A percentile compares a stretch with the other conserved stretches of the same genome.
These are phyloP conservation scores for Drosophila repletoides DNA, from an alignment of 1,140 invertebrate genomes.

Conservation along the genomic window DNA sequence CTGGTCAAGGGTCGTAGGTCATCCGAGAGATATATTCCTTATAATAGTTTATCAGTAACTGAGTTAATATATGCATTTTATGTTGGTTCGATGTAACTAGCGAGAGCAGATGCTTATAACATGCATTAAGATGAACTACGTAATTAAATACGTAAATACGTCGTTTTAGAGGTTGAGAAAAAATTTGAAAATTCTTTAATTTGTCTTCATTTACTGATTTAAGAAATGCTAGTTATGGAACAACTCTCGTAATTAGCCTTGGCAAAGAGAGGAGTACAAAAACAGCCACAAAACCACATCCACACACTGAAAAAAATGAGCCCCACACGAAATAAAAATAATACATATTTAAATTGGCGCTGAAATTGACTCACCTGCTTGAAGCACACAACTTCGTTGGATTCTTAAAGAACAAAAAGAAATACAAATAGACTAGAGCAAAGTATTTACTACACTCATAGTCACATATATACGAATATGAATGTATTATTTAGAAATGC, in stretches of 20 bases:
- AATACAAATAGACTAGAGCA: not conserved
- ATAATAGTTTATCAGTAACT: no score
- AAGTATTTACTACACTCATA: not conserved
- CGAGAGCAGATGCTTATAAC: no score
- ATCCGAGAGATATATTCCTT: no score
- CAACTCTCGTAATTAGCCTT: not conserved
- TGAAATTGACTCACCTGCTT: constrained; percentile 51
- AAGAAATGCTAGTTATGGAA: not conserved
- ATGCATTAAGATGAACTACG: no score
- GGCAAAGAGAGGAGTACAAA: not conserved
- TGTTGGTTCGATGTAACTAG: no score
- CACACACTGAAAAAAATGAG: constrained; percentile 50
- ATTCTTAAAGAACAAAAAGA: constrained; percentile 10
- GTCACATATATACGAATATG: not conserved
- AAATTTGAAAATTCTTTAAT: no score
- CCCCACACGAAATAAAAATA: constrained; percentile 45
- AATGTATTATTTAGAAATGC: not conserved
- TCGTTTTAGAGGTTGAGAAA: no score
- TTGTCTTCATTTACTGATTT: no score
- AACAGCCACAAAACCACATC: constrained; percentile 16
- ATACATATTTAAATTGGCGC: constrained; percentile 30
- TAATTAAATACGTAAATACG: no score
- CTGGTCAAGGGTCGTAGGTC: not conserved
- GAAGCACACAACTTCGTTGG: constrained; percentile 34
- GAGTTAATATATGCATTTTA: no score